Evolutionary conservation across 1,140 invertebrate genomes (phyloP), one percentile per base, ranked within the genome.

Genomic region (Penaeus chinensis): DNA sequence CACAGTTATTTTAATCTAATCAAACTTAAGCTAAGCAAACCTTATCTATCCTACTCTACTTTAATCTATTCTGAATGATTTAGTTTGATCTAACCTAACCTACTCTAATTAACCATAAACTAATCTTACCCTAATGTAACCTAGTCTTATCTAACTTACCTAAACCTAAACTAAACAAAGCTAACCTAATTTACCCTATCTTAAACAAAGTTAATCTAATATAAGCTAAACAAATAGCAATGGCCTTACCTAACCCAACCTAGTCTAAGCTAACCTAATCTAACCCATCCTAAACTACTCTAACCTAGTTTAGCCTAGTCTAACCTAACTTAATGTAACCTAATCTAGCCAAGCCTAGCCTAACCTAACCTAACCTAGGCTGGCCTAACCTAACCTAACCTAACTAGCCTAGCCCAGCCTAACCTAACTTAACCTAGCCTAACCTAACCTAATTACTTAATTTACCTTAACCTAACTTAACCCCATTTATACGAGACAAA

Each of bases 361-460:
- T 65, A 65, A 37, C 24, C 4, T 63, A 82, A 82, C 60, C 80
- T 65, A 65, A 20, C 80, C 20, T 66, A 63, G 63, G 18, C 80
- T 76, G 27, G 4, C 24, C 74, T 32, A 76, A 20, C 8, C 74
- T 76, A 11, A 2, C 13, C 7, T 76, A 76, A 20, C 24, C 24
- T 27, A 5, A 20, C 74, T 76, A 20, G 37, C 69, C 69, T 32
- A n/a, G 27, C 24, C 74, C 13, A n/a, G 27, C 74, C 7, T 13
- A 76, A 76, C 24, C 27, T 32, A n/a, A 76, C 74, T 42, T 19
- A n/a, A 76, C 74, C 74, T n/a, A 76, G 27, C 74, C 74, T 76
- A 27, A 27, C 13, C 74, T 76, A 76, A 20, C 69, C 69, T n/a
- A 74, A 11, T 32, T 77, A 77, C 71, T 22, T 32, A 18, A 16